Evolutionary conservation across 2,888 invertebrate genomes (phyloP), one percentile per base, ranked within the genome.

Genomic region (Aporophyla nigra): DNA sequence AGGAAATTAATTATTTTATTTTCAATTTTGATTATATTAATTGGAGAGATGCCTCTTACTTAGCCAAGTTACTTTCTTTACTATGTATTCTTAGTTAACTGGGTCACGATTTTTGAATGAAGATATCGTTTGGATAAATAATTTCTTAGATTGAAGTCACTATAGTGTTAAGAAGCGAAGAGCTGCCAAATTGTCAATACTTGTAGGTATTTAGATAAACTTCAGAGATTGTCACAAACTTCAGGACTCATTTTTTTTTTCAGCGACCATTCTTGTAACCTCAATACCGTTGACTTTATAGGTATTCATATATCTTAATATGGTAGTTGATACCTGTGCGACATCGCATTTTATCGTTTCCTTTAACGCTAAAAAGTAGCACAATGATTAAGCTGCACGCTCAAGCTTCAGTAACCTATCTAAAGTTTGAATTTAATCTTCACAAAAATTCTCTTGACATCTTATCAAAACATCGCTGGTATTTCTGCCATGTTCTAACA

Each of bases 1-100:
- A 56, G 54, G 54, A 68, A 86, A 73, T 75, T 78, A 59, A 43
- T 78, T n/a, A 76, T 69, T 59, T 67, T 76, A 79, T 84, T 79
- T 77, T 66, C 58, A 66, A 84, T 72, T 54, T 65, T 73, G 62
- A 85, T 76, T 83, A 77, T 54, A 68, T 71, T 63, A 77, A 78
- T 76, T 82, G 58, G 24, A 53, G 75, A 73, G 71, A 56, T 65
- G 40, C 27, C 71, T 71, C 56, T 66, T 75, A 62, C 53, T 71
- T 61, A 58, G n/a, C 49, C 21, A 65, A 67, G 54, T 71, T 65
- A 74, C 66, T 69, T 71, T 27, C 5, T 24, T 51, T 54, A 53
- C 53, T 54, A 33, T 66, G 63, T 79, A 71, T 80, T 56, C 62
- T 59, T 54, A 43, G 40, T 27, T 16, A 70, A 74, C 58, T 68